A percentile compares a stretch with the other conserved stretches of the same genome.
Evolutionary conservation across 1,140 invertebrate genomes (phyloP).

Genomic region (Lucilia cuprina): DNA sequence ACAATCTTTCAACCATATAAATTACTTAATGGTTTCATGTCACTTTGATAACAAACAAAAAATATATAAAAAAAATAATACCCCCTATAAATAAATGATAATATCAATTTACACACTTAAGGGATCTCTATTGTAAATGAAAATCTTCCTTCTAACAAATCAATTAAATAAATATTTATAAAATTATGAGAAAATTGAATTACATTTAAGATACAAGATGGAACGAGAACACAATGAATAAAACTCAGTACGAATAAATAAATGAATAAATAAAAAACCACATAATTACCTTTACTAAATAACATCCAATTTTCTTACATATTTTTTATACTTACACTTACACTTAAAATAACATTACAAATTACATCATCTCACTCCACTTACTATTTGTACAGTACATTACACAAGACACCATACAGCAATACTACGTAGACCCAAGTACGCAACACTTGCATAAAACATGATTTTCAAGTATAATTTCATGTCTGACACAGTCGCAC

Average conservation of each 20-base stretch:
- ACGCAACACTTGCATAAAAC: slow-evolving; percentile 4
- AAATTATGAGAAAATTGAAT: not conserved
- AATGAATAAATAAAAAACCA: slow-evolving; percentile 3
- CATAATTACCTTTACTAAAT: slow-evolving; percentile 3
- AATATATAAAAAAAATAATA: no score
- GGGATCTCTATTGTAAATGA: not conserved
- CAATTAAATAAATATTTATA: not conserved
- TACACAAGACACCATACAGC: not conserved
- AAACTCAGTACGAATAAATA: not conserved
- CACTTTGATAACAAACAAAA: no score
- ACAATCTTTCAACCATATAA: no score
- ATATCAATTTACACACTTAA: not conserved
- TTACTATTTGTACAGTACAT: not conserved
- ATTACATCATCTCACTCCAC: not conserved
- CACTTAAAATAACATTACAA: not conserved
- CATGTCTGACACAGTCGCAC: not conserved
- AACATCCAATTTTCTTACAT: not conserved
- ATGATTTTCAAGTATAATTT: slow-evolving; percentile 1
- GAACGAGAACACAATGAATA: not conserved
- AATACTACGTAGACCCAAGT: not conserved
- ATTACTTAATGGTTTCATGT: no score
- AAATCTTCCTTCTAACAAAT: not conserved
- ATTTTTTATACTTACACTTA: not conserved
- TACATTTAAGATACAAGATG: not conserved
- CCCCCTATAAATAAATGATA: not conserved